These are phyloP conservation scores for Ascidia mentula DNA, from an alignment of 23 tunicate species.

Conservation along the genomic window DNA sequence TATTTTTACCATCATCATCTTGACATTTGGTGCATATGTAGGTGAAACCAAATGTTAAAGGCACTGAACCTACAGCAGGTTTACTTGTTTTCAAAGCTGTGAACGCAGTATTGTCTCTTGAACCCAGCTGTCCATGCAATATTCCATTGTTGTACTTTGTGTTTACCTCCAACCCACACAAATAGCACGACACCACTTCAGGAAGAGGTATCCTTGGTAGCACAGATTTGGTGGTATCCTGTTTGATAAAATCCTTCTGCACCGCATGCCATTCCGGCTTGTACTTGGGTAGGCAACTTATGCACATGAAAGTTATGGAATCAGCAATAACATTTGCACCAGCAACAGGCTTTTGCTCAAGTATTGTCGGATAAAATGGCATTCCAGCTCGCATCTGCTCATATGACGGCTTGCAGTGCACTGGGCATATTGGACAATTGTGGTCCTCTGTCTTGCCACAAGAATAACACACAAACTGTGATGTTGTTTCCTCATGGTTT, in stretches of 20 bases:
- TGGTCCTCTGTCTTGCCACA: slow-evolving; percentile 34
- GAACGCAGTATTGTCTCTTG: not conserved
- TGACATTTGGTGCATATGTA: slow-evolving; percentile 45
- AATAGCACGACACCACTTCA: slow-evolving; percentile 43
- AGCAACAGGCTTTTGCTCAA: not conserved
- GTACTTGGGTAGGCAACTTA: slow-evolving; percentile 51
- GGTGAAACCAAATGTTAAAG: slow-evolving; percentile 56
- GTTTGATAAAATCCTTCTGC: slow-evolving; percentile 41
- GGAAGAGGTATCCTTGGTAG: slow-evolving; percentile 61
- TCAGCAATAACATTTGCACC: slow-evolving; percentile 30
- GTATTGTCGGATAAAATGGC: slow-evolving; percentile 53
- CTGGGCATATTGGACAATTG: slow-evolving; percentile 20
- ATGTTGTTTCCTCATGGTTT: not conserved
- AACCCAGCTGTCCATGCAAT: slow-evolving; percentile 19
- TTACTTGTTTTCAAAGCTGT: slow-evolving; percentile 4
- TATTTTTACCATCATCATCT: not conserved
- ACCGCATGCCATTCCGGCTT: slow-evolving; percentile 51
- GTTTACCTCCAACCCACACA: slow-evolving; percentile 52
- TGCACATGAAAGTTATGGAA: slow-evolving; percentile 52
- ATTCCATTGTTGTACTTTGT: slow-evolving; percentile 50
- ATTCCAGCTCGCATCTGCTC: slow-evolving; percentile 68
- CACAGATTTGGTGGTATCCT: slow-evolving; percentile 21
- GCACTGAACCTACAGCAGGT: slow-evolving; percentile 24
- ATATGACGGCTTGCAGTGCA: slow-evolving; percentile 59
- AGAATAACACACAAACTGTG: slow-evolving; percentile 39